These are phyloP conservation scores for Serrognathus titanus DNA, from an alignment of 2,888 invertebrate species.

Conservation along the genomic window DNA sequence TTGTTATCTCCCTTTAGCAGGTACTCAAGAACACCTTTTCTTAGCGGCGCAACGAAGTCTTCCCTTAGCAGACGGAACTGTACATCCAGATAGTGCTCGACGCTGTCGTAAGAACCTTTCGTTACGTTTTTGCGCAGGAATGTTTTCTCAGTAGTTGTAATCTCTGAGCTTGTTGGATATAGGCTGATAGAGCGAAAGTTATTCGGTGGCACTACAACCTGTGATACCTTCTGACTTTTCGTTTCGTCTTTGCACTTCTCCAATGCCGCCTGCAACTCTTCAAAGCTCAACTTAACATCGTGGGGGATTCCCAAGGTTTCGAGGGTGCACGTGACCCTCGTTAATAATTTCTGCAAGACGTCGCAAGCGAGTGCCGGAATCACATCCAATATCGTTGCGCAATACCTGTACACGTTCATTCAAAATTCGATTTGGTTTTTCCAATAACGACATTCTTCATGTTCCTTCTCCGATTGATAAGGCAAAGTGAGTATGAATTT, in stretches of 20 bases:
- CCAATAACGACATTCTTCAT: constrained; percentile 25
- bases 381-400: constrained; percentile 43
- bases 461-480: constrained; percentile 17
- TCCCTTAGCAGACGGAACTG: constrained; percentile 76
- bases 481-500: constrained; percentile 26
- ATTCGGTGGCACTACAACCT: constrained; percentile 50
- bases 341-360: constrained; percentile 33
- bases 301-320: constrained; percentile 28
- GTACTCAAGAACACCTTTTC: constrained; percentile 57
- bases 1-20: constrained; percentile 6
- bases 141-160: constrained; percentile 36
- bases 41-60: constrained; percentile 73
- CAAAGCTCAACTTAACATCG: constrained; percentile 35
- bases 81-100: constrained; percentile 73
- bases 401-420: constrained; percentile 27
- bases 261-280: constrained; percentile 41
- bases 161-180: constrained; percentile 51
- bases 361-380: constrained; percentile 37
- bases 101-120: constrained; percentile 60
- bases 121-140: constrained; percentile 60
- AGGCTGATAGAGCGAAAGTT: constrained; percentile 56
- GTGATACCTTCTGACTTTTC: constrained; percentile 43
- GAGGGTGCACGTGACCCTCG: constrained; percentile 28
- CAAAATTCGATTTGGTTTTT: constrained; percentile 30
- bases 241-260: constrained; percentile 23